A percentile compares a stretch with the other conserved stretches of the same genome.
phyloP scores from a whole-genome alignment of 2,888 invertebrate genomes.

The Drosophila sordidapex region DNA sequence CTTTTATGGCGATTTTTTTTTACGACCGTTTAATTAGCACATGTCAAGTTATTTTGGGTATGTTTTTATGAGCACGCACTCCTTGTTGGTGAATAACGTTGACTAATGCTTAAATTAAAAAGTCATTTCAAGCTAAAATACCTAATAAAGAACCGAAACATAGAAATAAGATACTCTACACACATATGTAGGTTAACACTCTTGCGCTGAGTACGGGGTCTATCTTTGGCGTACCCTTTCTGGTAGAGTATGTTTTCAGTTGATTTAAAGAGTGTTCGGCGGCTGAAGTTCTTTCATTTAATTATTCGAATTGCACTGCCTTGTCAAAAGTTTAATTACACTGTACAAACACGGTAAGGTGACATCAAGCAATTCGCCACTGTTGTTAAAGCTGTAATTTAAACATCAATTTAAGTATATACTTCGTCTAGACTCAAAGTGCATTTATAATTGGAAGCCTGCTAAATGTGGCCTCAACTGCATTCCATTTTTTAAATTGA shows the following conservation, averaged over 20 bases:
- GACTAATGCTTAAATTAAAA: not conserved
- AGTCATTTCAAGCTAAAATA: not conserved
- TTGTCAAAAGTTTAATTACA: slow-evolving; percentile 29
- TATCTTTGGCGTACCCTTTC: not conserved
- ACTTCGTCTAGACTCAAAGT: not conserved
- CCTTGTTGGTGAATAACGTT: not conserved
- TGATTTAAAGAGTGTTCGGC: not conserved
- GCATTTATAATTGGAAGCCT: not conserved
- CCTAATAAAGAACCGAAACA: not conserved
- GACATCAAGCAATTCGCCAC: not conserved
- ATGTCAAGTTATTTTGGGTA: slow-evolving; percentile 53
- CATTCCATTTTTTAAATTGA: slow-evolving; percentile 5
- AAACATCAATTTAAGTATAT: not conserved
- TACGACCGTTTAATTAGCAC: slow-evolving; percentile 64
- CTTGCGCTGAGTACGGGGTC: not conserved
- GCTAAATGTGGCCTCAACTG: slow-evolving; percentile 14
- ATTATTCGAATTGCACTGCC: slow-evolving; percentile 6
- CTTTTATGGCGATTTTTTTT: slow-evolving; percentile 66
- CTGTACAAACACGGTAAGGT: slow-evolving; percentile 2
- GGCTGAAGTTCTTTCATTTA: slow-evolving; percentile 2
- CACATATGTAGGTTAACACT: not conserved
- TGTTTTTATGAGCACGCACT: slow-evolving; percentile 25
- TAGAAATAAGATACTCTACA: not conserved
- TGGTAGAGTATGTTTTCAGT: not conserved
- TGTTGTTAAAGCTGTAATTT: not conserved